Conservation (phyloP, 92 coral and sea anemone species). For the Muricea muricata region DNA sequence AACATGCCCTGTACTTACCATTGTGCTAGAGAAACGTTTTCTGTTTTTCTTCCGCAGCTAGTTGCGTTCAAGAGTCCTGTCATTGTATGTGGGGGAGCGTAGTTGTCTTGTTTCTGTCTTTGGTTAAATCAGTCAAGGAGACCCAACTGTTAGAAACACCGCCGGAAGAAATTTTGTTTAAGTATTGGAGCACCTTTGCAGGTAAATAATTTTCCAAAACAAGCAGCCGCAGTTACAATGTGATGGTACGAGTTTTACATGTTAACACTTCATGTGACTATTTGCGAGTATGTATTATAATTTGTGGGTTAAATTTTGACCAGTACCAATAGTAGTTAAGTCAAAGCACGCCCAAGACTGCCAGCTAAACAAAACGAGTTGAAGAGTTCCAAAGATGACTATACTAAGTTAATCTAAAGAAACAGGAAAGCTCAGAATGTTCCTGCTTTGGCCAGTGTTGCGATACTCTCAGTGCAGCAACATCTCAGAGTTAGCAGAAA, state of each 20-base stretch:
- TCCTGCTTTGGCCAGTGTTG: background rate
- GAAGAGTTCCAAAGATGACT: too few relatives aligned
- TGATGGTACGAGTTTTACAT: too few relatives aligned
- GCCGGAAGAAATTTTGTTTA: slow-evolving; percentile 11
- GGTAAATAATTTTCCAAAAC: background rate
- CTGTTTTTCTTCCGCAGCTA: background rate
- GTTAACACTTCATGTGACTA: too few relatives aligned
- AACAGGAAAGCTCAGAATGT: background rate
- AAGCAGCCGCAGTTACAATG: background rate
- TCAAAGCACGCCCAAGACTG: too few relatives aligned
- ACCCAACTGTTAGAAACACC: slow-evolving; percentile 24
- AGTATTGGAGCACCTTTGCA: slow-evolving; percentile 25
- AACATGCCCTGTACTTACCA: too few relatives aligned
- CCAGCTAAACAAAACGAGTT: too few relatives aligned
- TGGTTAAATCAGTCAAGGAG: slow-evolving; percentile 23
- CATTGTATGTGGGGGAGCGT: slow-evolving; percentile 24
- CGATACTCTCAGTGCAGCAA: too few relatives aligned
- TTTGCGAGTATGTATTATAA: too few relatives aligned
- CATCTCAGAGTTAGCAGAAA: background rate
- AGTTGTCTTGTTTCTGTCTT: background rate
- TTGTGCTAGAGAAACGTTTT: too few relatives aligned
- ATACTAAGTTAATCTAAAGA: too few relatives aligned
- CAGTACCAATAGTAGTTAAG: too few relatives aligned
- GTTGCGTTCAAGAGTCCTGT: slow-evolving; percentile 13
- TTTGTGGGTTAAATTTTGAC: too few relatives aligned